A percentile compares a stretch with the other conserved stretches of the same genome.
phyloP scores from a whole-genome alignment of 2,797 vertebrate species.

The Thalassophryne amazonica region DNA sequence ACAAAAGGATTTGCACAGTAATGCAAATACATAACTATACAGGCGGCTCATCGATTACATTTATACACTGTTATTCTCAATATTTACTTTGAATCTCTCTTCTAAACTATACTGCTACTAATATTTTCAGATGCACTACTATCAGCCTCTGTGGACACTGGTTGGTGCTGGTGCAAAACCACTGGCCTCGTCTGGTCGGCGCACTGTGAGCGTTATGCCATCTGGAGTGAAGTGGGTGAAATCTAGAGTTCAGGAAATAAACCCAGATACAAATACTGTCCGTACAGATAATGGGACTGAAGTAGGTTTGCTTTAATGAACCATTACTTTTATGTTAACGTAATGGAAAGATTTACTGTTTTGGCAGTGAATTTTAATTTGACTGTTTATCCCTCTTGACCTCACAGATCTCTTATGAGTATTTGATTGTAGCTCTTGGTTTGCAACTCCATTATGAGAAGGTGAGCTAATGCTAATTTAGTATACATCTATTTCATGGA shows the following conservation, averaged over 20 bases:
- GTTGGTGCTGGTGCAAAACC: constrained; percentile 93
- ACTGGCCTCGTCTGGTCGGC: constrained; percentile 76
- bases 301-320: constrained; percentile 65
- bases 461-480: constrained; percentile 69
- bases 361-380: neutral
- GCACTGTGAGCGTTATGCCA: constrained; percentile 85
- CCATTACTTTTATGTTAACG: neutral
- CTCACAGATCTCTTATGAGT: constrained; percentile 90
- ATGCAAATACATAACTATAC: no score
- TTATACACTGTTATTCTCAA: no score
- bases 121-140: constrained; percentile 91
- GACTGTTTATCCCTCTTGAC: no score
- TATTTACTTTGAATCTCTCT: no score
- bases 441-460: constrained; percentile 91
- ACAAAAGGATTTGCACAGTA: no score
- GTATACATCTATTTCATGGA: neutral
- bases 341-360: neutral
- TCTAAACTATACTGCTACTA: no score
- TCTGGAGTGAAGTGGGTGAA: constrained; percentile 91
- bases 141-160: constrained; percentile 96
- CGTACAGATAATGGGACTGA: constrained; percentile 79
- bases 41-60: no score
- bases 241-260: constrained; percentile 83
- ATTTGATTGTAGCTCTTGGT: constrained; percentile 94
- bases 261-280: constrained; percentile 87